A percentile compares a stretch with the other conserved stretches of the same genome.
Conservation (phyloP, 2,113 vertebrate species). For the Melanotaenia duboulayi region DNA sequence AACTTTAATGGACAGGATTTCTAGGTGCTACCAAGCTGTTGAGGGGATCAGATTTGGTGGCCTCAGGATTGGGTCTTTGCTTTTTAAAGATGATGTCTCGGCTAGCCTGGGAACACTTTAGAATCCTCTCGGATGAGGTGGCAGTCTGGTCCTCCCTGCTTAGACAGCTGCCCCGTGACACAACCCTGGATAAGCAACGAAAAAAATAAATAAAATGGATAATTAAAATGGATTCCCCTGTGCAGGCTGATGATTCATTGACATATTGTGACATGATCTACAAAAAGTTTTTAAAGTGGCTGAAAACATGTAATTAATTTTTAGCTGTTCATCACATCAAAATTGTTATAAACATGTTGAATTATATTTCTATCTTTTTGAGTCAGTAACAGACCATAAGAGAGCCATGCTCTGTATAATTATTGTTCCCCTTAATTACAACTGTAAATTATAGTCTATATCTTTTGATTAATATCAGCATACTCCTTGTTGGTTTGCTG, state of each 20-base stretch:
- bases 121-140: too few species aligned
- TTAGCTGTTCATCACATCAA: neutral
- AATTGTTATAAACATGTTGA: conserved; percentile 16
- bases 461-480: conserved; percentile 73
- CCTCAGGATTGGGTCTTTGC: too few species aligned
- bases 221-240: neutral
- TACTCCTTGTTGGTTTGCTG: conserved; percentile 70
- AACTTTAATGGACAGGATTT: too few species aligned
- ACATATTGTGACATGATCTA: conserved; percentile 10
- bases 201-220: too few species aligned
- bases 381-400: conserved; percentile 34
- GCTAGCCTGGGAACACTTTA: too few species aligned
- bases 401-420: conserved; percentile 53
- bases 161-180: too few species aligned
- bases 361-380: conserved; percentile 30
- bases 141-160: too few species aligned
- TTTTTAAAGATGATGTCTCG: too few species aligned
- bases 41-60: too few species aligned
- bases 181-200: too few species aligned
- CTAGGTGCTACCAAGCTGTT: too few species aligned
- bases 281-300: neutral
- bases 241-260: neutral
- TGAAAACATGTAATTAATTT: neutral
- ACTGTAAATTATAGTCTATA: conserved; percentile 63
- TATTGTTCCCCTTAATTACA: conserved; percentile 63